phyloP scores from a whole-genome alignment of 92 coral and sea anemone species.

The Plumapathes pennacea region DNA sequence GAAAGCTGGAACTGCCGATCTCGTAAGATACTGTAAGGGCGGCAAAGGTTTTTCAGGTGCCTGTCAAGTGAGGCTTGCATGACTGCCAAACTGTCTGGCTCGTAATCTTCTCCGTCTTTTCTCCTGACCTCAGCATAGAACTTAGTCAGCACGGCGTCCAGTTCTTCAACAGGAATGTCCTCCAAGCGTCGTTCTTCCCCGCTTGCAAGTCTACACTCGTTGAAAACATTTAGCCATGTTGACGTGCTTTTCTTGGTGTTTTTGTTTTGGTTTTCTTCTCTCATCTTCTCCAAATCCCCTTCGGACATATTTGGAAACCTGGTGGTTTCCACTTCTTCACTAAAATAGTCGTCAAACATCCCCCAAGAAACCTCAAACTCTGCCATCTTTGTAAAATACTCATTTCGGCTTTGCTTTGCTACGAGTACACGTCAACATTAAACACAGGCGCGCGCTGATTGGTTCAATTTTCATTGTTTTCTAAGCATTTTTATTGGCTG shows the following conservation, averaged over 20 bases:
- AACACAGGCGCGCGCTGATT: too few species aligned
- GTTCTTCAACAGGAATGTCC: conserved; percentile 23
- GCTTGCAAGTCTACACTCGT: conserved; percentile 1
- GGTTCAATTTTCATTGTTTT: too few species aligned
- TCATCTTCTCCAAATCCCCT: too few species aligned
- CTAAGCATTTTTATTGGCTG: too few species aligned
- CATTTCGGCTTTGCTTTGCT: too few species aligned
- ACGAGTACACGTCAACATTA: too few species aligned
- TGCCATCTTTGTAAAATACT: too few species aligned
- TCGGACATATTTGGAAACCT: too few species aligned
- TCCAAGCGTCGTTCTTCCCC: conserved; percentile 1
- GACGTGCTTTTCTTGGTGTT: conserved; percentile 14
- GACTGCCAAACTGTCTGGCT: conserved; percentile 5
- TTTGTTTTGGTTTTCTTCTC: conserved; percentile 6
- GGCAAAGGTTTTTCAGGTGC: conserved; percentile 14
- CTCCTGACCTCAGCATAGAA: conserved; percentile 9
- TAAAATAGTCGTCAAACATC: too few species aligned
- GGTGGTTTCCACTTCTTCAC: too few species aligned
- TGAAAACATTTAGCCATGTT: conserved; percentile 23
- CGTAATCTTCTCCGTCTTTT: conserved; percentile 20
- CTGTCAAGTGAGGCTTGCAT: conserved; percentile 22
- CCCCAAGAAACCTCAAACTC: too few species aligned
- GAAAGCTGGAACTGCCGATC: conserved; percentile 7
- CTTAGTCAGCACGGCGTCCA: neutral
- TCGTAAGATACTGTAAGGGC: conserved; percentile 13